Percentiles rank a stretch among this genome's conserved stretches.
These are phyloP conservation scores for Falco novaeseelandiae DNA, from an alignment of 2,797 vertebrate species.

Conservation along the genomic window DNA sequence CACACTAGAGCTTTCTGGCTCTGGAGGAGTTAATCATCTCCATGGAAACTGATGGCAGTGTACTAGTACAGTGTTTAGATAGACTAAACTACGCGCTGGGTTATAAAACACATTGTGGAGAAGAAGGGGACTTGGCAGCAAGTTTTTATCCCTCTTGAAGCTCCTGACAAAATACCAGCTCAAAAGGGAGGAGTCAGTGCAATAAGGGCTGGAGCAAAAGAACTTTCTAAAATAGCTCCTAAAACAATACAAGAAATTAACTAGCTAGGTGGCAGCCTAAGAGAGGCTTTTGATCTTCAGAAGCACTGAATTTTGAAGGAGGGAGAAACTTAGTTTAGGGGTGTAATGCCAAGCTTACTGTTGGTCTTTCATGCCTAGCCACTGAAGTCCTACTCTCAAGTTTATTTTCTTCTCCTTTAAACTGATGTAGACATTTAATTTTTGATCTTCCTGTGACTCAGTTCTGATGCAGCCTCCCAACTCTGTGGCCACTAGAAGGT, in stretches of 20 bases:
- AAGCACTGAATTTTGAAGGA: neutral
- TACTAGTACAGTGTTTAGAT: conserved; percentile 74
- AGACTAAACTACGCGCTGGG: conserved; percentile 76
- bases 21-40: conserved; percentile 79
- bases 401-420: conserved; percentile 4
- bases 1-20: conserved; percentile 17
- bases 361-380: neutral
- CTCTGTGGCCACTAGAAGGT: neutral
- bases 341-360: neutral
- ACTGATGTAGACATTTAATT: neutral
- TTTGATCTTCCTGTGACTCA: neutral
- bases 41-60: conserved; percentile 81
- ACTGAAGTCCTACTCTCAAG: neutral
- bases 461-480: neutral
- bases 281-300: conserved; percentile 33
- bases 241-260: conserved; percentile 41
- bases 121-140: conserved; percentile 71
- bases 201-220: conserved; percentile 27
- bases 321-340: neutral
- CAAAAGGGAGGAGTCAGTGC: conserved; percentile 36
- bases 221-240: conserved; percentile 42
- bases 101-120: conserved; percentile 74
- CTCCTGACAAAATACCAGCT: conserved; percentile 67
- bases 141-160: conserved; percentile 63
- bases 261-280: conserved; percentile 58